phyloP scores from a whole-genome alignment of 2,888 invertebrate genomes.

The Drosophila limbata region DNA sequence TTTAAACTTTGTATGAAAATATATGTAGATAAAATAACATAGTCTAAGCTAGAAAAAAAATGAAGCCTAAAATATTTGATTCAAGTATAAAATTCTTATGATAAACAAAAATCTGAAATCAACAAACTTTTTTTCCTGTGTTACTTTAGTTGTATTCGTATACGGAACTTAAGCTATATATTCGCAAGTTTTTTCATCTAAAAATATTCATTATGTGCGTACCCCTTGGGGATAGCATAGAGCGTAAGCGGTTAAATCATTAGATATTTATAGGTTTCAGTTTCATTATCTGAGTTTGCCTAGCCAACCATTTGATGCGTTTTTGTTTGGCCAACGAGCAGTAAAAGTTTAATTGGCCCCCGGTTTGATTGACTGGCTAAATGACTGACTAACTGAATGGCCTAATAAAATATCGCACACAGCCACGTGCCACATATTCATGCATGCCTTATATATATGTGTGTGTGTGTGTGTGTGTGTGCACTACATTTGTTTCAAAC shows the following conservation, averaged over 20 bases:
- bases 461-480: slow-evolving; percentile 30
- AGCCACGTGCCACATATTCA: slow-evolving; percentile 14
- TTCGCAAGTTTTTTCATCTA: slow-evolving; percentile 13
- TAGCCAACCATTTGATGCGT: slow-evolving; percentile 41
- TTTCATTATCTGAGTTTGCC: slow-evolving; percentile 52
- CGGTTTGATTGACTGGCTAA: slow-evolving; percentile 74
- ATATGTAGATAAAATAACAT: too few relatives aligned
- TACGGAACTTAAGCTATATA: neutral
- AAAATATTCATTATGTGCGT: slow-evolving; percentile 43
- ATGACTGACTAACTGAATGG: slow-evolving; percentile 76
- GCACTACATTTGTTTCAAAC: slow-evolving; percentile 77
- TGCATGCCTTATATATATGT: neutral
- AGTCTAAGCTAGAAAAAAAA: neutral
- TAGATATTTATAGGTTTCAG: slow-evolving; percentile 55
- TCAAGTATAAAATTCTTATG: neutral
- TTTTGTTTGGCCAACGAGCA: slow-evolving; percentile 59
- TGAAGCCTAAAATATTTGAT: neutral
- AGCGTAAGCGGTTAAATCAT: slow-evolving; percentile 52
- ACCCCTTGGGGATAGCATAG: slow-evolving; percentile 14
- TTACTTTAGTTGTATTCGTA: slow-evolving; percentile 3
- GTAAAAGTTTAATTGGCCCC: slow-evolving; percentile 75
- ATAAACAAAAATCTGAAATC: neutral
- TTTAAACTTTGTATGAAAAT: too few relatives aligned
- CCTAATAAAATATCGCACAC: slow-evolving; percentile 70
- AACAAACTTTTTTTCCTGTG: neutral